Evolutionary conservation across 2,797 vertebrate genomes (phyloP).

Genomic region (Ptychadena robeensis): DNA sequence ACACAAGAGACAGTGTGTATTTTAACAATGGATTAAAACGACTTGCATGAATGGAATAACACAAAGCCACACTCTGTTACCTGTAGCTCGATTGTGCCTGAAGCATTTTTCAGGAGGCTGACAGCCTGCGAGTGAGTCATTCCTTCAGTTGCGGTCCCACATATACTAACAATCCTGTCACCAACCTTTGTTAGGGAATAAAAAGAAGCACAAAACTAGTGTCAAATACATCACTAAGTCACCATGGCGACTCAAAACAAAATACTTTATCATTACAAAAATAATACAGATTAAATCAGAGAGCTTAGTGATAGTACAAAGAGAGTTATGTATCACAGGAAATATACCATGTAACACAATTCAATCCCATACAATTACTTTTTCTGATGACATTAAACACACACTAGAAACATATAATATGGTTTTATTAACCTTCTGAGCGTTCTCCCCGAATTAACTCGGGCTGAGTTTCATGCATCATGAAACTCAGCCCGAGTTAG

Average conservation of each 20-base stretch:
- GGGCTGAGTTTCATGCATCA: too few relatives aligned
- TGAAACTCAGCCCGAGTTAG: too few relatives aligned
- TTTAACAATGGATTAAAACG: constrained; percentile 20
- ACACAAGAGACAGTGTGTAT: constrained; percentile 4
- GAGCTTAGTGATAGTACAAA: not conserved
- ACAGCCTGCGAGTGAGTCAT: constrained; percentile 95
- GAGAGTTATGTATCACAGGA: not conserved
- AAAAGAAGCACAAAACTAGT: constrained; percentile 14
- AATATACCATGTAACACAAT: not conserved
- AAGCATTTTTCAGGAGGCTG: constrained; percentile 87
- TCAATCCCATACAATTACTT: not conserved
- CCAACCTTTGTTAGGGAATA: constrained; percentile 82
- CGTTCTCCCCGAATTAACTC: too few relatives aligned
- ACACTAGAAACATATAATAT: too few relatives aligned
- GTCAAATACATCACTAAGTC: not conserved
- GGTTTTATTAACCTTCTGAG: too few relatives aligned
- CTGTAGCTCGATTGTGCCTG: constrained; percentile 89
- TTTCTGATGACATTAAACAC: too few relatives aligned
- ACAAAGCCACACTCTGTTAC: constrained; percentile 71
- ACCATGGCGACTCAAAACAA: constrained; percentile 19
- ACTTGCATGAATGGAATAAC: constrained; percentile 21
- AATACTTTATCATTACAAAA: constrained; percentile 6
- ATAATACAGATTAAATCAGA: not conserved
- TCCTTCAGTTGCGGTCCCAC: constrained; percentile 87
- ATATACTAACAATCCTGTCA: constrained; percentile 91